Conservation (phyloP, 2,113 vertebrate species). For the Craseonycteris thonglongyai region DNA sequence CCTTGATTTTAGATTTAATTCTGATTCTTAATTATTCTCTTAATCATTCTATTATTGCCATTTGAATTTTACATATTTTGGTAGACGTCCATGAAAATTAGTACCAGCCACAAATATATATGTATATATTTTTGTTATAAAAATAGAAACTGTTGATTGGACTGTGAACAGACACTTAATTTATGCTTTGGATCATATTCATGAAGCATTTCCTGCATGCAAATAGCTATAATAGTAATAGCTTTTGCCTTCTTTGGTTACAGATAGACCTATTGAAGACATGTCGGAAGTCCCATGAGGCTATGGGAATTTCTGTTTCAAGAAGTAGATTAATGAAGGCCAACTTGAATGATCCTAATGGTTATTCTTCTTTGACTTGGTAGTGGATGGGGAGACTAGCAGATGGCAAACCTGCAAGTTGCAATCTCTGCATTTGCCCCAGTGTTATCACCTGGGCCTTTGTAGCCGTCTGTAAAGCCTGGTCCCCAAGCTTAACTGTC, state of each 20-base stretch:
- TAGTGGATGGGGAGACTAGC: neutral
- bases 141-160: neutral
- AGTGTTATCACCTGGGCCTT: neutral
- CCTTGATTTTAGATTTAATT: conserved; percentile 18
- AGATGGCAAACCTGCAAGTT: neutral
- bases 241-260: neutral
- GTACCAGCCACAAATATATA: neutral
- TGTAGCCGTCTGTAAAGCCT: neutral
- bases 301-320: conserved; percentile 21
- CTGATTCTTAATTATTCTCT: neutral
- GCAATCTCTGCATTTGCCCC: neutral
- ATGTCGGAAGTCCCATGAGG: conserved; percentile 3
- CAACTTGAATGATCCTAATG: neutral
- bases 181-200: neutral
- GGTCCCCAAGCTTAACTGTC: neutral
- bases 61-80: conserved; percentile 19
- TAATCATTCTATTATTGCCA: conserved; percentile 9
- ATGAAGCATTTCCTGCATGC: neutral
- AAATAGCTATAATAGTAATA: neutral
- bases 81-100: neutral
- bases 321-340: conserved; percentile 29
- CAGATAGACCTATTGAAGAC: neutral
- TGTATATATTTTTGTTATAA: too few species aligned
- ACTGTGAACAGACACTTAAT: neutral
- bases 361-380: conserved; percentile 5